phyloP scores from a whole-genome alignment of 2,113 vertebrate species.

The Chauna torquata region DNA sequence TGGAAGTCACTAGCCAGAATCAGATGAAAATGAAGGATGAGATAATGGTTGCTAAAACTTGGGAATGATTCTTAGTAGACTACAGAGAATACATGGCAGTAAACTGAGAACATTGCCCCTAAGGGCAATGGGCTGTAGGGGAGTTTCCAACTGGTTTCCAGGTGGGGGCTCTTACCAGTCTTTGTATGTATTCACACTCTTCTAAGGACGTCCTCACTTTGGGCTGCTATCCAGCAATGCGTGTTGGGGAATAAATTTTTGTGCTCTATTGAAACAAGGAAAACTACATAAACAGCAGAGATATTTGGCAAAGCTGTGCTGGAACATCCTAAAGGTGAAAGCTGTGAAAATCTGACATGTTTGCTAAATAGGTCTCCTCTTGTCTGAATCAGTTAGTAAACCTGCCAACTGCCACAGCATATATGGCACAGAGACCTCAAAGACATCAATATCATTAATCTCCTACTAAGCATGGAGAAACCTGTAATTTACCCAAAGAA shows the following conservation, averaged over 20 bases:
- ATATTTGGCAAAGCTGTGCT: not conserved
- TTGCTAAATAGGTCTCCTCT: conserved; percentile 17
- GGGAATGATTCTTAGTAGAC: not conserved
- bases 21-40: not conserved
- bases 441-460: not conserved
- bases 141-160: not conserved
- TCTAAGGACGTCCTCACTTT: not conserved
- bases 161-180: not conserved
- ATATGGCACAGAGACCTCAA: not conserved
- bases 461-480: not conserved
- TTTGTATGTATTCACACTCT: rapidly evolving
- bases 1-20: not conserved
- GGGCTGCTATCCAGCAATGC: not conserved
- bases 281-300: not conserved
- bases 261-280: conserved; percentile 10
- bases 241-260: not conserved
- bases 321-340: not conserved
- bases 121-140: not conserved
- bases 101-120: not conserved
- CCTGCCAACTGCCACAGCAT: not conserved
- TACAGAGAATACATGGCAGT: not conserved
- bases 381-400: not conserved
- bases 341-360: not conserved
- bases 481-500: not conserved
- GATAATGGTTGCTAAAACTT: not conserved